Base-by-base conservation (phyloP, 2,113 vertebrate species). In the Corvus cornix region DNA sequence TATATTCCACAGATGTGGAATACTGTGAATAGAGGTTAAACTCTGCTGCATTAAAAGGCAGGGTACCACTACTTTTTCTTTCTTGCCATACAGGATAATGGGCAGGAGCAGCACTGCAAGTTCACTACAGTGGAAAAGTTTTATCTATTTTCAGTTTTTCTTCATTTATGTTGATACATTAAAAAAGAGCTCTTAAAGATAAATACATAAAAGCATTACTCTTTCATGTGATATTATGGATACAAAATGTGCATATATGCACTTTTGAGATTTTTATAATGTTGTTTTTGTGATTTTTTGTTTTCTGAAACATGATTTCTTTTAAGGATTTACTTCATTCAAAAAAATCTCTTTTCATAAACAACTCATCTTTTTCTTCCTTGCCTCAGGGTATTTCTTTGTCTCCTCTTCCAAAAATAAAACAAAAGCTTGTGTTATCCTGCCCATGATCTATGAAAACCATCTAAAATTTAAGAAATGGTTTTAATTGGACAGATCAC, bases 11-110 rank as follows among this genome's bases (percentile, higher is more conserved):
- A 94, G 75, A 90, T 78, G 52, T 51, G 72, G 83, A 93, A 92
- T 86, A 81, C 24, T 89, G 88, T 80, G 92, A 90, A 86, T 63
- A 48, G 21, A 90, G 55, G 78, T 74, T 84, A 94, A 90, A 93
- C 8, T 90, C 27, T 2, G 1, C 27, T 59, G 33, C 49, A 91
- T 37, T 90, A 86, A 73, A 88, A 88, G 46, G 35, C 43, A 85
- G 23, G 0, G 7, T 66, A 66, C 4, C 5, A 9, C 46, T 55
- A 46, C 28, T 62, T 70, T 56, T 64, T 91, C 49, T 81, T 91
- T 79, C 43, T 59, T 55, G 44, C 39, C 55, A 87, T 81, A 55
- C 15, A 81, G 52, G 72, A 77, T 56, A 48, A 92, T 3, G 3
- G 64, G 37, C 82, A 86, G 48, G 51, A 94, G 33, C 23, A 88